Conservation (phyloP, 2,113 vertebrate genomes). For the Platichthys flesus region DNA sequence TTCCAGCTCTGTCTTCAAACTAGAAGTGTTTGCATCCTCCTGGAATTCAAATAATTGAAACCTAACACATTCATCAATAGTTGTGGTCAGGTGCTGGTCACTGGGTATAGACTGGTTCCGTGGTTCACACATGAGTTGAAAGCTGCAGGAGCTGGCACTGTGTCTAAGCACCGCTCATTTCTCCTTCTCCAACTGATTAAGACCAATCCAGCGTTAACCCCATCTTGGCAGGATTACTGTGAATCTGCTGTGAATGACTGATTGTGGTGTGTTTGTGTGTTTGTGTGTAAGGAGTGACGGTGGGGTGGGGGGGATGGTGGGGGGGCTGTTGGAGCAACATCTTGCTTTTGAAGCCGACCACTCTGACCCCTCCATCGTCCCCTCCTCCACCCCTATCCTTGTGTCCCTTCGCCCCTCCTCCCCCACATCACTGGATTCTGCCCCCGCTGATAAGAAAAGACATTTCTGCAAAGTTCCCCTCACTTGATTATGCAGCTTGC, state of each 20-base stretch:
- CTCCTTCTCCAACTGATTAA: constrained; percentile 62
- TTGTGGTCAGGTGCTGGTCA: not conserved
- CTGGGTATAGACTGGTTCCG: not conserved
- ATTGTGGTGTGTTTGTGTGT: constrained; percentile 28
- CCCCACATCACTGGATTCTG: constrained; percentile 20
- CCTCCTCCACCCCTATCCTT: not conserved
- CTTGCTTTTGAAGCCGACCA: constrained; percentile 52
- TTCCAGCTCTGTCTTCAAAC: not conserved
- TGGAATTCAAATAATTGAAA: not conserved
- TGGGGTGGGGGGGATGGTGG: too few species aligned
- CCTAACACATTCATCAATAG: not conserved
- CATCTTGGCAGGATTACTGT: constrained; percentile 67
- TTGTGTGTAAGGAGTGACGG: too few species aligned
- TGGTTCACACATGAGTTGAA: constrained; percentile 5
- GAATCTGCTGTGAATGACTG: constrained; percentile 67
- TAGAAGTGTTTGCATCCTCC: not conserved
- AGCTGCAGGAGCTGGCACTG: constrained; percentile 23
- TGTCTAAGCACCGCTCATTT: constrained; percentile 49
- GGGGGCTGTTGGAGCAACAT: constrained; percentile 3
- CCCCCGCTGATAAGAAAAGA: constrained; percentile 29
- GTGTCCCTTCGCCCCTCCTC: constrained; percentile 2
- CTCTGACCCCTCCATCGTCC: constrained; percentile 22
- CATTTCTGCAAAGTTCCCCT: constrained; percentile 31
- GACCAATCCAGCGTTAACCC: constrained; percentile 71
- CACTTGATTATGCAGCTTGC: constrained; percentile 51